These are phyloP conservation scores for Tangara arthus DNA, from an alignment of 2,797 vertebrate genomes.

Conservation along the genomic window DNA sequence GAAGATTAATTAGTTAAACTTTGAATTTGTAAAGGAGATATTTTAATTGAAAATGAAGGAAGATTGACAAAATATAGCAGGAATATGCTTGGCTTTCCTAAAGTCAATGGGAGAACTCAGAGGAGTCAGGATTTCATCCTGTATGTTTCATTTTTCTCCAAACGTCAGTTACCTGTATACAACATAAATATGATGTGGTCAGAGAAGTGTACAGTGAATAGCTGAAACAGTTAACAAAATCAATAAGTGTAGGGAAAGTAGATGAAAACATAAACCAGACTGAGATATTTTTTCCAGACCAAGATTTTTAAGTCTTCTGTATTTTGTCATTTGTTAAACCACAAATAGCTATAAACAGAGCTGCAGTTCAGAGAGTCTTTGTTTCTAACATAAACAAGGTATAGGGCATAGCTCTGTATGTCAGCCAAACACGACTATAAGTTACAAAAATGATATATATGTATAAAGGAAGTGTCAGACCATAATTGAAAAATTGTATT, in stretches of 20 bases:
- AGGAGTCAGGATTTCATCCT: background rate
- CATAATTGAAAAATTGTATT: conserved; percentile 64
- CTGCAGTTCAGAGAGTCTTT: conserved; percentile 67
- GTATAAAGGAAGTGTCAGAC: conserved; percentile 69
- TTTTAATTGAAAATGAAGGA: background rate
- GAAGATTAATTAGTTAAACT: background rate
- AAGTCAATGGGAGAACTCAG: conserved; percentile 24
- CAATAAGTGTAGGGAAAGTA: conserved; percentile 58
- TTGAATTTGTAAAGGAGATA: background rate
- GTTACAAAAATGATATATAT: conserved; percentile 66
- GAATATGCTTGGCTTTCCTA: background rate
- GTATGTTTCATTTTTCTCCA: conserved; percentile 42
- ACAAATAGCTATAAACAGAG: conserved; percentile 70
- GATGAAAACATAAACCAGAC: conserved; percentile 74
- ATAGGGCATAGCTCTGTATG: conserved; percentile 56
- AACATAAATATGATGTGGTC: conserved; percentile 15
- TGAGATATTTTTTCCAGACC: conserved; percentile 69
- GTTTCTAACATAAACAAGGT: conserved; percentile 76
- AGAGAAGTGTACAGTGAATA: conserved; percentile 16
- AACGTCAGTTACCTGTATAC: conserved; percentile 42
- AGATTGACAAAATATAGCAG: background rate
- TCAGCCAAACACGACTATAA: conserved; percentile 59
- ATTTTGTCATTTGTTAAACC: conserved; percentile 78
- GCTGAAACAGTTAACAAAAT: conserved; percentile 69
- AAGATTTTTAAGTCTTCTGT: conserved; percentile 75